phyloP scores from a whole-genome alignment of 2,888 invertebrate genomes.

The Drosophila meridiana region DNA sequence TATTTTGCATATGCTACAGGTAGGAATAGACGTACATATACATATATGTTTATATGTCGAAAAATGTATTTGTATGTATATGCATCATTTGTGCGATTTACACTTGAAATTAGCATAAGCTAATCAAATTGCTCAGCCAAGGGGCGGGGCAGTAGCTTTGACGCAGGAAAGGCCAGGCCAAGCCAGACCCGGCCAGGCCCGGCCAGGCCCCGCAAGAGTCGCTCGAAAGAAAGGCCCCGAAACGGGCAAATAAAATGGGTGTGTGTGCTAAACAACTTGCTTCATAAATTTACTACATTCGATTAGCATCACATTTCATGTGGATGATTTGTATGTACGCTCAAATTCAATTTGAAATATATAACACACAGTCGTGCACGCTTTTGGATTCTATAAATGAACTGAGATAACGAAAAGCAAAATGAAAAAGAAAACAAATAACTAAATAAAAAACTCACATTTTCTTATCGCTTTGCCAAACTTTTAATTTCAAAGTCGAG shows the following conservation, averaged over 20 bases:
- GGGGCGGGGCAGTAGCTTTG: slow-evolving; percentile 15
- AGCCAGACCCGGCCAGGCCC: slow-evolving; percentile 15
- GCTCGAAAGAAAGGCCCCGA: slow-evolving; percentile 12
- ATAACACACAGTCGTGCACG: slow-evolving; percentile 22
- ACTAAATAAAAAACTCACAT: not conserved
- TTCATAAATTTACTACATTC: slow-evolving; percentile 27
- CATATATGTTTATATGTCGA: not conserved
- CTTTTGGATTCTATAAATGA: slow-evolving; percentile 40
- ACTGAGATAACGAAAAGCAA: slow-evolving; percentile 18
- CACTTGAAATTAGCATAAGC: slow-evolving; percentile 53
- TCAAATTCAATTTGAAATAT: slow-evolving; percentile 5
- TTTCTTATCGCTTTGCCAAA: slow-evolving; percentile 52
- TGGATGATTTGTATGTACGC: not conserved
- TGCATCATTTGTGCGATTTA: slow-evolving; percentile 34
- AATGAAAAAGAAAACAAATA: not conserved
- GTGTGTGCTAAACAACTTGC: slow-evolving; percentile 41
- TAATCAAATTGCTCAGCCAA: slow-evolving; percentile 19
- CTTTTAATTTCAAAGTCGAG: slow-evolving; percentile 70
- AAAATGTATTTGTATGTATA: not conserved
- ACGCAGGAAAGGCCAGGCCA: slow-evolving; percentile 13
- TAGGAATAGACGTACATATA: not conserved
- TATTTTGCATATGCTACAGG: not conserved
- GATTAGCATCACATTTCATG: slow-evolving; percentile 40
- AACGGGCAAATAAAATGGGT: slow-evolving; percentile 45
- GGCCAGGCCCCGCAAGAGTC: slow-evolving; percentile 17